Percentiles rank a stretch among this genome's conserved stretches.
Evolutionary conservation across 1,140 invertebrate species (phyloP).

Genomic region (Hylaeus anthracinus): DNA sequence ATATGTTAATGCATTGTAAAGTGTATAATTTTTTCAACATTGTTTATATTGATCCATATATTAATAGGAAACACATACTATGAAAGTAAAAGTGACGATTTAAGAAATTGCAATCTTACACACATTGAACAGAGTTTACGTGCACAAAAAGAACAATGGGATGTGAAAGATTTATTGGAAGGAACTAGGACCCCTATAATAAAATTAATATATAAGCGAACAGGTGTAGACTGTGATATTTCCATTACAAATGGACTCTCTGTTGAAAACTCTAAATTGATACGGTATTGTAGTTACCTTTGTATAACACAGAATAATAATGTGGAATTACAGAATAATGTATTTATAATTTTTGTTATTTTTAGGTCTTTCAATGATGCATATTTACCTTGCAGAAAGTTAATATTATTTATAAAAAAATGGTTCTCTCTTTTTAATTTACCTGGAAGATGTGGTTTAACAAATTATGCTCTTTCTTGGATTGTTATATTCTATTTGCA

Average conservation of each 20-base stretch:
- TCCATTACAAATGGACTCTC: slow-evolving; percentile 81
- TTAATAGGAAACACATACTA: slow-evolving; percentile 14
- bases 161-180: slow-evolving; percentile 33
- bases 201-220: slow-evolving; percentile 77
- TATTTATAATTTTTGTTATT: slow-evolving; percentile 41
- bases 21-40: slow-evolving; percentile 8
- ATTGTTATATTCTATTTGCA: slow-evolving; percentile 68
- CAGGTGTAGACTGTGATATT: slow-evolving; percentile 80
- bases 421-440: slow-evolving; percentile 71
- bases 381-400: slow-evolving; percentile 66
- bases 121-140: slow-evolving; percentile 17
- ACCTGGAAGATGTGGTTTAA: slow-evolving; percentile 25
- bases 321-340: neutral
- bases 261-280: slow-evolving; percentile 80
- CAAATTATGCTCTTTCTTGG: slow-evolving; percentile 56
- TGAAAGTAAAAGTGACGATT: neutral
- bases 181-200: slow-evolving; percentile 80
- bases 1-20: neutral
- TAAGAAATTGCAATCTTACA: neutral
- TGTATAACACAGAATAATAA: neutral
- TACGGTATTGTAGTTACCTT: slow-evolving; percentile 67
- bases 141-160: slow-evolving; percentile 39
- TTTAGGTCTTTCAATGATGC: slow-evolving; percentile 73
- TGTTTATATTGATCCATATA: slow-evolving; percentile 9
- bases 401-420: slow-evolving; percentile 78